Percentiles rank a stretch among this genome's conserved stretches.
These are phyloP conservation scores for Tangara arthus DNA, from an alignment of 2,797 vertebrate genomes.

Conservation along the genomic window DNA sequence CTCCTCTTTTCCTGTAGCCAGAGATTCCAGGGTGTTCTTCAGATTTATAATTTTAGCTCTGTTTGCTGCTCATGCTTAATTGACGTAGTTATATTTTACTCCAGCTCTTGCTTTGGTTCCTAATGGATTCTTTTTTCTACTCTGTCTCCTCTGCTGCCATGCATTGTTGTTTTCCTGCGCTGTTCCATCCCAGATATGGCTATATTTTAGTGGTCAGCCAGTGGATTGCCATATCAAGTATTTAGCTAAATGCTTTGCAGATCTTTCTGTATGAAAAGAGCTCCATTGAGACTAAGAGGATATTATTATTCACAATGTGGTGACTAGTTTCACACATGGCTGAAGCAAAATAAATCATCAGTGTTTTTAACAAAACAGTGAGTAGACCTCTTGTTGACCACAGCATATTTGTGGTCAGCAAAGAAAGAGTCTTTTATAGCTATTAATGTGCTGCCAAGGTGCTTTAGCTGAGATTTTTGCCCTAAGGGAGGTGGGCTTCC, in stretches of 20 bases:
- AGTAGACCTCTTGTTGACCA: conserved; percentile 61
- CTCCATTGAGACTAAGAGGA: conserved; percentile 53
- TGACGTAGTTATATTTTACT: not conserved
- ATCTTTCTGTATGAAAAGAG: conserved; percentile 35
- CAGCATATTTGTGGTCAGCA: conserved; percentile 59
- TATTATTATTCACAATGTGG: conserved; percentile 63
- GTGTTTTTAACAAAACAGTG: conserved; percentile 57
- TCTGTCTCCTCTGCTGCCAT: not conserved
- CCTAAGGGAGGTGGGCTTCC: conserved; percentile 30
- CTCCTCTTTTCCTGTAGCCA: not conserved
- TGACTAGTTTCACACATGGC: conserved; percentile 61
- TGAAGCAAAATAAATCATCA: conserved; percentile 63
- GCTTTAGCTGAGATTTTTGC: conserved; percentile 48
- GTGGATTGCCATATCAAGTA: not conserved
- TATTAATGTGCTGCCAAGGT: conserved; percentile 52
- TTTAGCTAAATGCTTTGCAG: conserved; percentile 35
- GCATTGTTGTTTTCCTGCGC: not conserved
- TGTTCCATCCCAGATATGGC: not conserved
- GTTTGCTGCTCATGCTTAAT: not conserved
- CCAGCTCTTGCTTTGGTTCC: not conserved
- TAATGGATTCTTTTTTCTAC: not conserved
- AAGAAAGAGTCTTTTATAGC: conserved; percentile 57
- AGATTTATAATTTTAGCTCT: not conserved
- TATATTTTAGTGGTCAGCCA: conserved; percentile 15
- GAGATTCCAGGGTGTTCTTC: not conserved